phyloP scores from a whole-genome alignment of 2,797 vertebrate genomes.

The Syncerus caffer region DNA sequence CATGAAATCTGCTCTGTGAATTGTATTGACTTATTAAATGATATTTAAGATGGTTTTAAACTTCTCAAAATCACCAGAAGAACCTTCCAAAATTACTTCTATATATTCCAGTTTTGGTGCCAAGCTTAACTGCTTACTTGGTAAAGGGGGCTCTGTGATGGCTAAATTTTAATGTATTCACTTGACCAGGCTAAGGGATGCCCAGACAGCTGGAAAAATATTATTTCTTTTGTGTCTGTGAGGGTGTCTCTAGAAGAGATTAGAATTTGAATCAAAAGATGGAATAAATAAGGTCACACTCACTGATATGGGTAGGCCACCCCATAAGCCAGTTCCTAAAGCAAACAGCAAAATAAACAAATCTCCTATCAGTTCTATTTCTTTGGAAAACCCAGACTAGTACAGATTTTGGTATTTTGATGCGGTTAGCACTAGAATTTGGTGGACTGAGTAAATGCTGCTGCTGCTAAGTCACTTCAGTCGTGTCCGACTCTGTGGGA shows the following conservation, averaged over 20 bases:
- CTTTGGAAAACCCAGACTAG: background rate
- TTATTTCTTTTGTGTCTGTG: background rate
- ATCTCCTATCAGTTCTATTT: background rate
- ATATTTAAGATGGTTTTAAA: background rate
- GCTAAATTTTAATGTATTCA: background rate
- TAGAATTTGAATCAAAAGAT: background rate
- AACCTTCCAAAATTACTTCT: background rate
- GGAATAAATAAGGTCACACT: background rate
- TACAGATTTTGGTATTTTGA: background rate
- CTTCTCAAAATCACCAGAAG: background rate
- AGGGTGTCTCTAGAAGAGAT: background rate
- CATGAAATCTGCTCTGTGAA: background rate
- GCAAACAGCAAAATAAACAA: background rate
- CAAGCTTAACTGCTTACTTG: background rate
- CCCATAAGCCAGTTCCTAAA: background rate
- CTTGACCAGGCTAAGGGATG: background rate
- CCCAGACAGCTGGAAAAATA: background rate
- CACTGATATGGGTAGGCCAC: background rate
- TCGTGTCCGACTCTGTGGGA: no score
- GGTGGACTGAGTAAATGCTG: background rate
- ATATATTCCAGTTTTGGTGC: background rate
- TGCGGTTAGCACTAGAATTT: background rate
- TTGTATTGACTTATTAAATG: background rate
- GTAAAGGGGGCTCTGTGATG: background rate
- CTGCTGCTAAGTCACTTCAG: no score